These are phyloP conservation scores for Albula glossodonta DNA, from an alignment of 2,113 vertebrate species.

Conservation along the genomic window DNA sequence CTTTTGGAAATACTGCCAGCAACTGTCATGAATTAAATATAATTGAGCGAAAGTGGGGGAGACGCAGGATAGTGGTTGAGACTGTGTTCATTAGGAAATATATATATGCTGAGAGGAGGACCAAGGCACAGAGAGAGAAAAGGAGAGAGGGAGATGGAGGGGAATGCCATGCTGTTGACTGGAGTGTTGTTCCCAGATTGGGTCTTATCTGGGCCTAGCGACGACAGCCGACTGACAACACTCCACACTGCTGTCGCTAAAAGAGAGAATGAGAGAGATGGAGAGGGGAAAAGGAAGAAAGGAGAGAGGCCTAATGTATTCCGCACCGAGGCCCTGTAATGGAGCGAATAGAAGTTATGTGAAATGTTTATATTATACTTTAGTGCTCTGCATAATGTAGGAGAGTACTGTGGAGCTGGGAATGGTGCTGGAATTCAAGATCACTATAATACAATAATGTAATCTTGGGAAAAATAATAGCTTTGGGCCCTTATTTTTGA, in stretches of 20 bases:
- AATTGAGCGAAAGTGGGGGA: constrained; percentile 30
- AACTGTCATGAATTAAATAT: constrained; percentile 42
- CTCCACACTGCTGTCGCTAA: constrained; percentile 41
- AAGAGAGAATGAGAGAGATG: constrained; percentile 40
- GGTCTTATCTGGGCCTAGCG: constrained; percentile 38
- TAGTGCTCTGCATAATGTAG: background rate
- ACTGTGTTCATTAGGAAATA: constrained; percentile 20
- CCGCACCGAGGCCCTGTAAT: background rate
- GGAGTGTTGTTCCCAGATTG: constrained; percentile 38
- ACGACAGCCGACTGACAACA: constrained; percentile 42
- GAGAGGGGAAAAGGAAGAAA: background rate
- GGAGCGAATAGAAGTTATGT: constrained; percentile 48
- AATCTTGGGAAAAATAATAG: background rate
- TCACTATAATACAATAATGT: background rate
- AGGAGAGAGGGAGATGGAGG: constrained; percentile 27
- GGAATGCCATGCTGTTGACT: background rate
- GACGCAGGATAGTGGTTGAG: constrained; percentile 6
- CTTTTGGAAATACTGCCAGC: constrained; percentile 31
- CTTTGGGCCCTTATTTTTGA: background rate
- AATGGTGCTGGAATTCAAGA: background rate
- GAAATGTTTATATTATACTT: constrained; percentile 37
- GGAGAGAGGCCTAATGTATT: background rate
- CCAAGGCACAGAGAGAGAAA: constrained; percentile 46
- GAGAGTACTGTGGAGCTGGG: background rate
- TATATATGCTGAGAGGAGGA: constrained; percentile 9